Evolutionary conservation across 64 coral and sea anemone species (phyloP).

Genomic region (Stichodactyla mertensii): DNA sequence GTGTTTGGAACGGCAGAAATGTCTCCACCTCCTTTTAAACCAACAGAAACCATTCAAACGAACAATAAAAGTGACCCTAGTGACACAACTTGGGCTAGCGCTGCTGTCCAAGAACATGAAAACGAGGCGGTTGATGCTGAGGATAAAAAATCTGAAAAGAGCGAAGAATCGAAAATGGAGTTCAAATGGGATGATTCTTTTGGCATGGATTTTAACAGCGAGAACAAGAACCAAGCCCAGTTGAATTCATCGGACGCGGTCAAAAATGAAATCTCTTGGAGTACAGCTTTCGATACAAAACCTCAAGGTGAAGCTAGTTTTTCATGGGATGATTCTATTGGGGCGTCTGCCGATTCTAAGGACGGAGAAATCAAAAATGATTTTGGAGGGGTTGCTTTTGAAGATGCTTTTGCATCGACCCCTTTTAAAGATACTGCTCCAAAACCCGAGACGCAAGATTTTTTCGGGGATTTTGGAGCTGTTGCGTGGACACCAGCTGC

Average conservation of each 20-base stretch:
- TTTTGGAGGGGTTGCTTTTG: neutral
- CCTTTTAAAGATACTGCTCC: neutral
- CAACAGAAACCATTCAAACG: conserved; percentile 6
- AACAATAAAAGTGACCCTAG: neutral
- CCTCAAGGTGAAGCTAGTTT: conserved; percentile 12
- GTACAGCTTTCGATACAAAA: conserved; percentile 38
- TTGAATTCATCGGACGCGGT: too few species aligned
- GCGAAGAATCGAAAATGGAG: neutral
- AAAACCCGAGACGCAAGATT: conserved; percentile 12
- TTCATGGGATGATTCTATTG: conserved; percentile 68
- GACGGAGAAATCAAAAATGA: neutral
- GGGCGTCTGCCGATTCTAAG: neutral
- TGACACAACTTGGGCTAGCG: neutral
- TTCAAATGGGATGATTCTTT: conserved; percentile 4
- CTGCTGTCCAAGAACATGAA: neutral
- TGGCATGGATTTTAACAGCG: neutral
- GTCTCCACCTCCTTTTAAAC: conserved; percentile 19
- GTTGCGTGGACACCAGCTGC: neutral
- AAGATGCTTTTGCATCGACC: conserved; percentile 18
- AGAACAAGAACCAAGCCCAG: neutral
- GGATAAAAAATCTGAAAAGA: neutral
- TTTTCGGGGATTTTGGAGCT: conserved; percentile 22
- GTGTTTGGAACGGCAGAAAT: conserved; percentile 23
- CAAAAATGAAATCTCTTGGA: conserved; percentile 38
- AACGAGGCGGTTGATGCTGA: neutral